Base-by-base conservation (phyloP, 2,888 invertebrate species). In the Drosophila cracens region DNA sequence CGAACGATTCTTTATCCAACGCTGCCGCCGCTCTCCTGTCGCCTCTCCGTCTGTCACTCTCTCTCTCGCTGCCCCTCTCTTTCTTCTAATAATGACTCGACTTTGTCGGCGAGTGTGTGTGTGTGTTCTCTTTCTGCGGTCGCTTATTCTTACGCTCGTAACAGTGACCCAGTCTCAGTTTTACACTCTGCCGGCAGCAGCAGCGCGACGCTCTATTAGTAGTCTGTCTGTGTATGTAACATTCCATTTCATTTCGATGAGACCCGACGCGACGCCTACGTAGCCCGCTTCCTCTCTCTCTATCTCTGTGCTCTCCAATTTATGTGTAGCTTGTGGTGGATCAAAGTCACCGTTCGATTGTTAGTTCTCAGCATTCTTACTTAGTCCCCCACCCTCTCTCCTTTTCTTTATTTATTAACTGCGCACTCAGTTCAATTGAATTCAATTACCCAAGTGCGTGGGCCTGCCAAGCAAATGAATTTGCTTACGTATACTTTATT, bases 91-190 rank as follows among this genome's bases (percentile, higher is more conserved):
- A 74, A 64, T 58, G 43, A 56, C 62, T 79, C 70, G 64, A 64
- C 67, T 82, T 56, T 70, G 63, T 40, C 25, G n/a, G 13, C 25
- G 3, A 21, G n/a, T 46, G 18, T 38, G 63, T 49, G 27, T 40
- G 29, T n/a, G 36, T 46, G 54, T 27, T n/a, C 34, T 56, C 70
- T 71, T 60, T 76, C 66, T 57, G 40, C 21, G 29, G n/a, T 69
- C 59, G 62, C 67, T 64, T 67, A 74, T 79, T 87, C 85, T 84
- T 79, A 74, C 74, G 85, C 81, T 88, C 80, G 92, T 92, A 92
- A 91, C 91, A 91, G 92, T 91, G 91, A 91, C 91, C 91, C 91
- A 91, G 92, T 92, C 90, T 89, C 83, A 59, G 67, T 63, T 40
- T 70, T 52, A 59, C 40, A 31, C 33, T 16, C 43, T 25, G 63